phyloP scores from a whole-genome alignment of 2,888 invertebrate genomes.

The Lasioglossum marginatum region DNA sequence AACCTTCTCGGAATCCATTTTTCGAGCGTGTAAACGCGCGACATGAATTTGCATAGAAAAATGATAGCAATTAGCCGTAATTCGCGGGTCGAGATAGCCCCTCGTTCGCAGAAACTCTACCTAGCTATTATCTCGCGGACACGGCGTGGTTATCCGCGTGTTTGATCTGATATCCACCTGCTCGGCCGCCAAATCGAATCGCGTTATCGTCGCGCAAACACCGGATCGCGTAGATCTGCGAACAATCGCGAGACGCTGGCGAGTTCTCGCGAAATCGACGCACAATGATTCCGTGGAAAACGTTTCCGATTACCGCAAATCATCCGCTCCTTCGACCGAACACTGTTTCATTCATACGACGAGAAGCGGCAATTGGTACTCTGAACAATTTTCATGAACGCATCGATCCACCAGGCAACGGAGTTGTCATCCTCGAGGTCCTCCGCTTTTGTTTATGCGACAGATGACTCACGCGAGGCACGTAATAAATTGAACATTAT shows the following conservation, averaged over 20 bases:
- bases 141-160: conserved; percentile 23
- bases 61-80: not conserved
- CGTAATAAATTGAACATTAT: not conserved
- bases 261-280: not conserved
- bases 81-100: not conserved
- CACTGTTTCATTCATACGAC: not conserved
- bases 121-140: conserved; percentile 14
- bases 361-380: not conserved
- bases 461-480: not conserved
- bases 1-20: not conserved
- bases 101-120: not conserved
- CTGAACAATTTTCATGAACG: not conserved
- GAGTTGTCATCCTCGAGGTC: not conserved
- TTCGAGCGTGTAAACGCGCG: not conserved
- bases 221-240: not conserved
- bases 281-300: not conserved
- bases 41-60: not conserved
- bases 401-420: not conserved
- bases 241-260: not conserved
- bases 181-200: conserved; percentile 12
- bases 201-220: conserved; percentile 42
- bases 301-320: not conserved
- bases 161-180: conserved; percentile 24
- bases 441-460: not conserved
- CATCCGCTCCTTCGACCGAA: not conserved